Evolutionary conservation across 2,888 invertebrate species (phyloP).

Genomic region (Megastigmus dorsalis): DNA sequence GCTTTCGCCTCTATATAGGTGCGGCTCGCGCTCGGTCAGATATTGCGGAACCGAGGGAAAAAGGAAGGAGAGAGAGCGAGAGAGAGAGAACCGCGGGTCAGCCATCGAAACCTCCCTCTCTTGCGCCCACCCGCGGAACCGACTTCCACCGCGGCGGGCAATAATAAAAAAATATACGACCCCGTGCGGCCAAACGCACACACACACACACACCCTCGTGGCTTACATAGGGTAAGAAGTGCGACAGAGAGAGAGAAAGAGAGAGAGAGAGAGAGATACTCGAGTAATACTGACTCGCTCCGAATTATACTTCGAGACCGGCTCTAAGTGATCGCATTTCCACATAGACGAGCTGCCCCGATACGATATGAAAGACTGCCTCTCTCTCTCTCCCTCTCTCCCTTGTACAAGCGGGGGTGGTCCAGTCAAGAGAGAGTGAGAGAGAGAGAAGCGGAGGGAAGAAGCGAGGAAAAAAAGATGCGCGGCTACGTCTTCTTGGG

Average conservation of each 20-base stretch:
- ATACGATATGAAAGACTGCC: slow-evolving; percentile 69
- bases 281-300: slow-evolving; percentile 46
- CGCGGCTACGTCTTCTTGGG: slow-evolving; percentile 7
- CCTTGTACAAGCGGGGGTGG: slow-evolving; percentile 22
- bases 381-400: too few species aligned
- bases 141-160: slow-evolving; percentile 55
- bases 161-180: slow-evolving; percentile 73
- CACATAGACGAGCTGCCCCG: slow-evolving; percentile 73
- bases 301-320: slow-evolving; percentile 72
- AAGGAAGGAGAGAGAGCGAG: not conserved
- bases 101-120: slow-evolving; percentile 1
- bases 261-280: slow-evolving; percentile 15
- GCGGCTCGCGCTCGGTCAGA: not conserved
- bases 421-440: slow-evolving; percentile 31
- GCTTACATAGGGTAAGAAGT: slow-evolving; percentile 57
- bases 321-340: slow-evolving; percentile 74
- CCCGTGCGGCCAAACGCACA: slow-evolving; percentile 54
- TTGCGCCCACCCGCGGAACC: not conserved
- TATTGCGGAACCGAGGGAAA: not conserved
- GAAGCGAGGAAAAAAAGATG: slow-evolving; percentile 20
- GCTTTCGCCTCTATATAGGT: too few species aligned
- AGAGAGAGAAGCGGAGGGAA: not conserved
- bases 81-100: not conserved
- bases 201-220: too few species aligned
- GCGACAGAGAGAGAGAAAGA: slow-evolving; percentile 52